A percentile compares a stretch with the other conserved stretches of the same genome.
Conservation (phyloP, 2,797 vertebrate species). For the Tapera naevia region DNA sequence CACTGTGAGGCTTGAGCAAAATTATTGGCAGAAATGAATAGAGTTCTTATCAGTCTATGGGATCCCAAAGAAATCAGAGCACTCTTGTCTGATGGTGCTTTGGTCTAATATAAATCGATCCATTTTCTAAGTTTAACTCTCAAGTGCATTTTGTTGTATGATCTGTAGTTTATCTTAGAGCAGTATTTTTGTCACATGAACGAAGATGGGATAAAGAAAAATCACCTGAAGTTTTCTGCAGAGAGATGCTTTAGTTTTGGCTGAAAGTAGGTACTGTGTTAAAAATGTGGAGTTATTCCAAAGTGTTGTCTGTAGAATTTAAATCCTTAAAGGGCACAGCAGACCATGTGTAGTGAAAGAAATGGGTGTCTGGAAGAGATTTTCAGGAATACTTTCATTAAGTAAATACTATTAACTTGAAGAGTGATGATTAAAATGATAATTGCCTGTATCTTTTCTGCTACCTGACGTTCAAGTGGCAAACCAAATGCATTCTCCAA, state of each 20-base stretch:
- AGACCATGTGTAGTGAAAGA: neutral
- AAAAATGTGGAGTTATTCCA: neutral
- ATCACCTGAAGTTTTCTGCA: neutral
- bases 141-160: neutral
- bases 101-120: neutral
- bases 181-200: neutral
- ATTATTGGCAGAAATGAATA: neutral
- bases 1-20: neutral
- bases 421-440: neutral
- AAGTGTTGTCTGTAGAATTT: neutral
- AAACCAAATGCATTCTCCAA: neutral
- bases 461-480: neutral
- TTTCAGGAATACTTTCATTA: neutral
- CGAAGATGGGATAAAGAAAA: neutral
- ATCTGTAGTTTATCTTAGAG: neutral
- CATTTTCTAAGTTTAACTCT: neutral
- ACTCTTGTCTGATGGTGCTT: neutral
- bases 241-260: neutral
- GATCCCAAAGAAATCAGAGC: neutral
- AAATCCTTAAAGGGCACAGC: neutral
- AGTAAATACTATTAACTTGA: neutral
- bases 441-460: neutral
- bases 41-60: neutral
- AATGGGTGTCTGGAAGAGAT: neutral
- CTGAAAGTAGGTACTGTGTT: neutral